Base-by-base conservation (phyloP, 2,888 invertebrate species). In the Pycnomerus fuliginosus region DNA sequence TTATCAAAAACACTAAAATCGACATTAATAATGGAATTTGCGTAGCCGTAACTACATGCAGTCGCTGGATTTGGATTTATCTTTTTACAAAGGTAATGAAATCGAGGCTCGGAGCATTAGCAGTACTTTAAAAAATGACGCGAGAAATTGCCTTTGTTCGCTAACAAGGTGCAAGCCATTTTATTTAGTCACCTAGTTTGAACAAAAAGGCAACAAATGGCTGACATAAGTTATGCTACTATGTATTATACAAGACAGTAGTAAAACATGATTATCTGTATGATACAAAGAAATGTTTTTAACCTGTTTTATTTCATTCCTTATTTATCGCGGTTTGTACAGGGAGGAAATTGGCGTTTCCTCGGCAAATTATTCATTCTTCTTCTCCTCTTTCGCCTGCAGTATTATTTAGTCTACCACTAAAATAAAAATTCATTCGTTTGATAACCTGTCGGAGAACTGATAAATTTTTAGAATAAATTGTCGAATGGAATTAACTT, bases 261-360 rank as follows among this genome's bases (percentile, higher is more conserved):
- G 29, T 42, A 47, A 47, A 47, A 27, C 42, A 47, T 37, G 42
- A 47, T 47, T 47, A 47, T 42, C 47, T 42, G 33, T 46, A 41
- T 37, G 37, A 41, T 46, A 46, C 37, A 46, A 45, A 44, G 41
- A 41, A 46, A 40, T 30, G 40, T 46, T n/a, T n/a, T 39, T 46
- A 36, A 41, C 41, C 40, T 46, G 41, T 41, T 41, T 46, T 46
- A 39, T 46, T 46, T 37, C 41, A 41, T 45, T 41, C 40, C 34
- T 36, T 46, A 41, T 46, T 35, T 46, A 45, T 35, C 27, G 35
- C 45, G 30, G 37, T 45, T 43, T 43, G 31, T 36, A 16, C 39
- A 24, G 16, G 31, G 29, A 34, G 41, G 42, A 41, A 46, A 46
- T 46, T 46, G 46, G 41, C 46, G 32, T 46, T 46, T 46, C 46